Evolutionary conservation across 2,113 vertebrate species (phyloP).

Genomic region (Corapipo altera): DNA sequence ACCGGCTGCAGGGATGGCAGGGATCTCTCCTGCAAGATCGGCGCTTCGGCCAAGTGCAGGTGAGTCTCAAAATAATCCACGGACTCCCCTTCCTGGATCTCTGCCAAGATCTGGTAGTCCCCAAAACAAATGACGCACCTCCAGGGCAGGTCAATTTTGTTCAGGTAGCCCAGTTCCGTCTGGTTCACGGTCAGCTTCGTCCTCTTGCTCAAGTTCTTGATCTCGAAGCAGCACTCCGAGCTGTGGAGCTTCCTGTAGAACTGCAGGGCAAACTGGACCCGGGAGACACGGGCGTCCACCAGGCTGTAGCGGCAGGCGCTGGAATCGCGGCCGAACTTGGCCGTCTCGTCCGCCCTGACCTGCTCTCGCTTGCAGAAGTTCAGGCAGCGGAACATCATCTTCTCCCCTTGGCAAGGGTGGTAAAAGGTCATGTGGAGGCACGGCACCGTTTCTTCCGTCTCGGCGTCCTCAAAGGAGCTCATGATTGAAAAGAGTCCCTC

Average conservation of each 20-base stretch:
- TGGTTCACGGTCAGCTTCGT: conserved; percentile 75
- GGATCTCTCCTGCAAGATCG: conserved; percentile 77
- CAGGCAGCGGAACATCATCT: conserved; percentile 72
- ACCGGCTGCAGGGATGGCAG: conserved; percentile 11
- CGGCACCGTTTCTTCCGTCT: conserved; percentile 84
- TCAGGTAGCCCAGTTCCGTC: conserved; percentile 77
- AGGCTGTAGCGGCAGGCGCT: conserved; percentile 77
- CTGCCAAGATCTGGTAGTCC: conserved; percentile 83
- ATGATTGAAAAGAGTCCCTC: neutral
- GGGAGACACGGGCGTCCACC: conserved; percentile 80
- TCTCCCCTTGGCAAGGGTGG: conserved; percentile 78
- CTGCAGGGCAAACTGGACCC: conserved; percentile 83
- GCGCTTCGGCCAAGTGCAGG: conserved; percentile 71
- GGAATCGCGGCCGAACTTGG: conserved; percentile 83
- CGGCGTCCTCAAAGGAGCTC: conserved; percentile 71
- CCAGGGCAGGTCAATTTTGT: conserved; percentile 79
- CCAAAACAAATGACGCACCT: conserved; percentile 83
- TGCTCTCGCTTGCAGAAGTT: conserved; percentile 56
- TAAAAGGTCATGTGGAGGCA: conserved; percentile 84
- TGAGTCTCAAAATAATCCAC: conserved; percentile 81
- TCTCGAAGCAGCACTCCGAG: conserved; percentile 74
- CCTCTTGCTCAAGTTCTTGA: conserved; percentile 91
- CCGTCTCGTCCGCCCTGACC: conserved; percentile 71
- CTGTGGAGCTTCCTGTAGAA: conserved; percentile 77
- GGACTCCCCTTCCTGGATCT: conserved; percentile 80